phyloP scores from a whole-genome alignment of 1,140 invertebrate species.

The Musca domestica region DNA sequence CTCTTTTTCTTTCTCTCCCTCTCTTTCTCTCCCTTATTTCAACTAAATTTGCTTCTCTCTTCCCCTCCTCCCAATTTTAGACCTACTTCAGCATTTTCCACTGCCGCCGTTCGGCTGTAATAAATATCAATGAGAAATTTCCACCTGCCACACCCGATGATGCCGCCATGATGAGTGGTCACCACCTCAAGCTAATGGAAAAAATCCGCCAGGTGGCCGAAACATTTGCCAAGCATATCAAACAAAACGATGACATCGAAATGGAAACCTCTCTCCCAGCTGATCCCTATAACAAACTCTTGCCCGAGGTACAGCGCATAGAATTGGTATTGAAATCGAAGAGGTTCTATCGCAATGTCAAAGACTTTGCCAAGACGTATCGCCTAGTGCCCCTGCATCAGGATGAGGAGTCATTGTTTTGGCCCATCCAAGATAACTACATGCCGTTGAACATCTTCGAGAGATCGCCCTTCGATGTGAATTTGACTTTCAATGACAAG shows the following conservation, averaged over 20 bases:
- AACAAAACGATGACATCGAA: not conserved
- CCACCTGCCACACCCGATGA: conserved; percentile 43
- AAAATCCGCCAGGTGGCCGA: conserved; percentile 32
- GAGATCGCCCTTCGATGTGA: conserved; percentile 42
- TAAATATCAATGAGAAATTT: conserved; percentile 46
- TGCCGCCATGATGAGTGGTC: conserved; percentile 42
- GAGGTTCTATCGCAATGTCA: conserved; percentile 38
- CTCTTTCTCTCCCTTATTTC: too few relatives aligned
- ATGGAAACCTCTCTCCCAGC: not conserved
- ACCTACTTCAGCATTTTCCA: conserved; percentile 15
- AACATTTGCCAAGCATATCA: not conserved
- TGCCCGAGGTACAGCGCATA: conserved; percentile 47
- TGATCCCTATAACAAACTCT: conserved; percentile 20
- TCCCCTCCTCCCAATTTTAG: not conserved
- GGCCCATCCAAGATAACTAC: conserved; percentile 44
- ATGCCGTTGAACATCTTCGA: conserved; percentile 39
- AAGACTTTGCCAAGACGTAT: conserved; percentile 32
- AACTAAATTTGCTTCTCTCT: too few relatives aligned
- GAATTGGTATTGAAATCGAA: conserved; percentile 40
- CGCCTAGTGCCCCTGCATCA: conserved; percentile 28
- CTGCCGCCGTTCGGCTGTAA: conserved; percentile 34
- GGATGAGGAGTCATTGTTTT: conserved; percentile 39
- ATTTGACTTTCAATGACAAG: conserved; percentile 40
- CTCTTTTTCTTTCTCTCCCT: too few relatives aligned
- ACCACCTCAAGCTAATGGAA: conserved; percentile 46